Base-by-base conservation (phyloP, 2,888 invertebrate species). In the Sinhomidia bicolor region DNA sequence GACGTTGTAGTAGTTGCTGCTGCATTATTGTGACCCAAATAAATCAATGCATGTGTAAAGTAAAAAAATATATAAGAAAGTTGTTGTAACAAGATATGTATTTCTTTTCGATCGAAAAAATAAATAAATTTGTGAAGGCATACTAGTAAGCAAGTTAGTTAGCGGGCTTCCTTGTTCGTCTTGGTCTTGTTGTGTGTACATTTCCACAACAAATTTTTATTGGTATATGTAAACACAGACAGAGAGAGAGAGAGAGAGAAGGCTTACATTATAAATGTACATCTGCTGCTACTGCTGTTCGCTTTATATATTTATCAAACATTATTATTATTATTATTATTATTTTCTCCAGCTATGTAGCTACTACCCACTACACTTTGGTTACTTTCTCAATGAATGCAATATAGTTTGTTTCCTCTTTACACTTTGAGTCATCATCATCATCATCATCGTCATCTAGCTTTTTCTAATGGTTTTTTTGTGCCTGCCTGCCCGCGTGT, bases 11-110 rank as follows among this genome's bases (percentile, higher is more conserved):
- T 78, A n/a, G n/a, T n/a, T n/a, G n/a, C n/a, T n/a, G n/a, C n/a
- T n/a, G n/a, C n/a, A n/a, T n/a, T n/a, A n/a, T n/a, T n/a, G 85
- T 79, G 85, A 85, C 85, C 85, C 65, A 85, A 85, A 85, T 85
- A 85, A 85, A 85, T 85, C 85, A 85, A 85, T 85, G 85, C 79
- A 85, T 68, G 51, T 51, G 51, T 29, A 5, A 76, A 51, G 51
- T 29, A 78, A 79, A 78, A 79, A 51, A 47, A 51, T 29, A 51
- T n/a, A n/a, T 26, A 14, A n/a, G n/a, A n/a, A n/a, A n/a, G n/a
- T n/a, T n/a, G n/a, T n/a, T n/a, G 79, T 79, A 79, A 79, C 79
- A 60, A 60, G 60, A 79, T 76, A 79, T 71, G 32, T 41, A 79
- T 79, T 79, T 79, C 79, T 79, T 60, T 12, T 20, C 36, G 23